Base-by-base conservation (phyloP, 1,140 invertebrate species). In the Zaprionus kolodkinae region DNA sequence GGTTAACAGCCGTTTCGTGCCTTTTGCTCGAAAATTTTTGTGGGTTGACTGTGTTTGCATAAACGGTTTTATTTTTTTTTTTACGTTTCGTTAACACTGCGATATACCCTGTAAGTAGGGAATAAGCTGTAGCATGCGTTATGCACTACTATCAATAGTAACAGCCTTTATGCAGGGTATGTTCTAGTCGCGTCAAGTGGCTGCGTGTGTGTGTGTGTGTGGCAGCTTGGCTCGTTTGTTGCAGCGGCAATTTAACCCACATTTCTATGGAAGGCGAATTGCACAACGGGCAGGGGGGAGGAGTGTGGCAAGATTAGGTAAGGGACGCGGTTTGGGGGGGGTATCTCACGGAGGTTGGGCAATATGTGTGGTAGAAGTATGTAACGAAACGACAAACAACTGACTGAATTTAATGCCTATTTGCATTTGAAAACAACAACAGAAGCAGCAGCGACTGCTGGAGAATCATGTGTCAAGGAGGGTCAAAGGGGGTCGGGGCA, bases 1-100 rank as follows among this genome's bases (percentile, higher is more conserved):
- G 84, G 84, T 87, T 87, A 87, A 87, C 83, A 88, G 83, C 83
- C 68, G 66, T 87, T 86, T 88, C 84, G 83, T 87, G 83, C 80
- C 80, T 78, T 88, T 78, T 70, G 84, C 83, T 70, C 69, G 79
- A 79, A 81, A 76, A 78, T 62, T 69, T 79, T 64, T 57, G 60
- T 54, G 48, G 15, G 67, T 63, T 38, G 54, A n/a, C 60, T 62
- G 66, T 73, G 76, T 87, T 83, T 87, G 79, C 79, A 88, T 88
- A 87, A 83, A 78, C 84, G 27, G 27, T 30, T 80, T 77, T 88
- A 78, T 72, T 69, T 72, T 77, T 88, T 81, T 76, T 69, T 72
- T 30, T 33, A 33, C 60, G 15, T 63, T 63, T 35, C 78, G 68
- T 81, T 84, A 0, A 11, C 38, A 7, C 56, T 43, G 21, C 21